Percentiles rank a stretch among this genome's conserved stretches.
Conservation (phyloP, 2,888 invertebrate species). For the Hymenopus coronatus region DNA sequence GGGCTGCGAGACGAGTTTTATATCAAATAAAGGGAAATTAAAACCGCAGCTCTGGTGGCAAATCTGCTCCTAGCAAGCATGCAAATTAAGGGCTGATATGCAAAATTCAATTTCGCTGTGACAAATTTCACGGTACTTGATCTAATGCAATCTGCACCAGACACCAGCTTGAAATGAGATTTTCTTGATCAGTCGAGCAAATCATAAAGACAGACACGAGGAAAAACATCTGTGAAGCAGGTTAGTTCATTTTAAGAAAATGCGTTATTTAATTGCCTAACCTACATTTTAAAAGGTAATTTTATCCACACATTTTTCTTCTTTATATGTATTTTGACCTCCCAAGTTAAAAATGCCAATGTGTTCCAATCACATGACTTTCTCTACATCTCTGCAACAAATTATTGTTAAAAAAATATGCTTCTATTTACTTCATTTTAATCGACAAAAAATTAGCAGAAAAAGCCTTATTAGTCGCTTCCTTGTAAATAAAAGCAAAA, state of each 20-base stretch:
- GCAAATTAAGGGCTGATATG: not conserved
- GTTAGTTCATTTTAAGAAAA: not conserved
- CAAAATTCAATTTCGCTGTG: not conserved
- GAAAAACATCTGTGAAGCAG: not conserved
- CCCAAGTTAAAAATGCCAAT: no score
- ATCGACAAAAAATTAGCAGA: no score
- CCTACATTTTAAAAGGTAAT: no score
- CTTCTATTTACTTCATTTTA: no score
- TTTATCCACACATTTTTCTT: no score
- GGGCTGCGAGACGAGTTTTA: not conserved
- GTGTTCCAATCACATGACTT: no score
- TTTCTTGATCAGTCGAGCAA: not conserved
- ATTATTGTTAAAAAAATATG: no score
- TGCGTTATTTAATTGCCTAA: no score
- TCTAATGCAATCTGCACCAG: not conserved
- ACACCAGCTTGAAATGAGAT: not conserved
- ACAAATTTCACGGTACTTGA: not conserved
- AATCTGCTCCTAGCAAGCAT: not conserved
- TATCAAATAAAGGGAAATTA: not conserved
- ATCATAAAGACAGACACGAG: not conserved
- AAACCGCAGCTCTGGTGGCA: not conserved
- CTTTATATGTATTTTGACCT: no score
- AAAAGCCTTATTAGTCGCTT: no score
- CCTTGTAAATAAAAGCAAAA: no score
- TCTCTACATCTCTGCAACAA: no score